These are phyloP conservation scores for Resseliella maxima DNA, from an alignment of 2,888 invertebrate species.

Conservation along the genomic window DNA sequence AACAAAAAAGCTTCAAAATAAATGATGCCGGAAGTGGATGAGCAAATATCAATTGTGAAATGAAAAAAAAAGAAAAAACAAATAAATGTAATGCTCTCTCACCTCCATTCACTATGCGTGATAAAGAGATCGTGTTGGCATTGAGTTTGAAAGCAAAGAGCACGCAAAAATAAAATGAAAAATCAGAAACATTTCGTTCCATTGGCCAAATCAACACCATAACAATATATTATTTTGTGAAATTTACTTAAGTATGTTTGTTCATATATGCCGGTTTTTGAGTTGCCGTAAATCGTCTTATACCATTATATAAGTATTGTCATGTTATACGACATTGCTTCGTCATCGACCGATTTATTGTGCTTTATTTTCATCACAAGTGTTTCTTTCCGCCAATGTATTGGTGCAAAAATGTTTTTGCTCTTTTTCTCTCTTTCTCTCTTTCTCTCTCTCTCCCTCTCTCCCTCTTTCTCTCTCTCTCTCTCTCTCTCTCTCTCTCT, in stretches of 20 bases:
- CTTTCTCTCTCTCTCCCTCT: background rate
- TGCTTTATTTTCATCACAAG: background rate
- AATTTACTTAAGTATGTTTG: background rate
- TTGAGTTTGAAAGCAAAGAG: background rate
- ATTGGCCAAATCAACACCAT: slow-evolving; percentile 33
- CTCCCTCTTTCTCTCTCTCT: background rate
- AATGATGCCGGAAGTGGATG: background rate
- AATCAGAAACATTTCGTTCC: background rate
- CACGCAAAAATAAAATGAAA: background rate
- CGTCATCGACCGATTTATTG: slow-evolving; percentile 15
- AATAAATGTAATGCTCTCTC: background rate
- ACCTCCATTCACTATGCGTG: background rate
- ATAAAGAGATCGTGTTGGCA: background rate
- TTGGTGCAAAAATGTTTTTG: background rate
- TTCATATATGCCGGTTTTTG: background rate
- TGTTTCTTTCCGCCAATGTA: no score
- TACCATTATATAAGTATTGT: background rate
- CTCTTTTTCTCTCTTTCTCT: background rate
- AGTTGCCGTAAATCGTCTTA: background rate
- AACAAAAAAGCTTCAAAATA: background rate
- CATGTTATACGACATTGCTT: background rate
- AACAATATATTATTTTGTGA: slow-evolving; percentile 7
- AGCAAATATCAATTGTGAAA: background rate
- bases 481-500: background rate
- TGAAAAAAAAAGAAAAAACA: background rate